These are phyloP conservation scores for Sycophila texana DNA, from an alignment of 2,888 invertebrate species.

Conservation along the genomic window DNA sequence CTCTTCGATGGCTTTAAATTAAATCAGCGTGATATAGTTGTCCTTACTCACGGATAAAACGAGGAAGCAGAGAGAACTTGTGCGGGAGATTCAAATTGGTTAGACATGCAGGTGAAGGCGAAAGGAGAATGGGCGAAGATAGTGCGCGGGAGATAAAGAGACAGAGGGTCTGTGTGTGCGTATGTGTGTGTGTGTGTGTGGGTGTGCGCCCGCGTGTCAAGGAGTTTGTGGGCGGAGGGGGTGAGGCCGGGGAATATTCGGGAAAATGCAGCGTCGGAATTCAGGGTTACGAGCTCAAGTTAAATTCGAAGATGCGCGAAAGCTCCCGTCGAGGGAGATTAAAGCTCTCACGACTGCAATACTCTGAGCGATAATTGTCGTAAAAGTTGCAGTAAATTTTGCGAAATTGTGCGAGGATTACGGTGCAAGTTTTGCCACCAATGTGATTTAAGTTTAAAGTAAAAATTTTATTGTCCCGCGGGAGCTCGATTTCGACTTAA, in stretches of 20 bases:
- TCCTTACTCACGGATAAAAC: constrained; percentile 16
- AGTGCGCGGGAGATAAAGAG: constrained; percentile 4
- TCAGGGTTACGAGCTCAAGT: constrained; percentile 45
- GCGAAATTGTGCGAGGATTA: constrained; percentile 35
- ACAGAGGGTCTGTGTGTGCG: too few relatives aligned
- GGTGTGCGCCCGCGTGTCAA: too few relatives aligned
- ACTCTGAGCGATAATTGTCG: constrained; percentile 38
- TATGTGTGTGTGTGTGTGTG: too few relatives aligned
- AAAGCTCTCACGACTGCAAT: constrained; percentile 34
- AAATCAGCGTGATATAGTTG: constrained; percentile 18
- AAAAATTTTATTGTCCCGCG: constrained; percentile 15
- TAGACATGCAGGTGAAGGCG: background rate
- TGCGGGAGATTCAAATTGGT: constrained; percentile 23
- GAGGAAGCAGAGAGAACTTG: background rate
- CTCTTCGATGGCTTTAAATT: constrained; percentile 7
- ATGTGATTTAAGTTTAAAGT: constrained; percentile 17
- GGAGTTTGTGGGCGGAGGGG: background rate
- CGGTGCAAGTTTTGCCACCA: constrained; percentile 30
- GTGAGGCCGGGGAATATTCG: constrained; percentile 16
- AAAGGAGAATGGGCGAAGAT: background rate
- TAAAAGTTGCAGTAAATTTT: constrained; percentile 44
- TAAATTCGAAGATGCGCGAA: constrained; percentile 43
- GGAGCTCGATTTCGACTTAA: too few relatives aligned
- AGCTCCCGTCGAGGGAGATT: constrained; percentile 42
- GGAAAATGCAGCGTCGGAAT: constrained; percentile 34